These are phyloP conservation scores for Mellivora capensis DNA, from an alignment of 2,113 vertebrate genomes.

Conservation along the genomic window DNA sequence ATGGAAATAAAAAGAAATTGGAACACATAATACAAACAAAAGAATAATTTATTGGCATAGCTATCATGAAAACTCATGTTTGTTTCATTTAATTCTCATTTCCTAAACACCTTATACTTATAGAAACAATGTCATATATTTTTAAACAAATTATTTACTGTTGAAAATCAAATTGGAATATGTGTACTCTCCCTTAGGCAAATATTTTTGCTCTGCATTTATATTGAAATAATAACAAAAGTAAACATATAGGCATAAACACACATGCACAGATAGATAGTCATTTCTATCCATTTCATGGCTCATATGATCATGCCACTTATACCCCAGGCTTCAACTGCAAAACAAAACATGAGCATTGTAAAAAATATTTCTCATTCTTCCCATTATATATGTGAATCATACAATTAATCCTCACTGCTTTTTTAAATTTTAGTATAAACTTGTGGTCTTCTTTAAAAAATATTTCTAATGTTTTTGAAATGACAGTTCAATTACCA, in stretches of 20 bases:
- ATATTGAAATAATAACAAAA: conserved; percentile 28
- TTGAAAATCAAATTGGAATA: conserved; percentile 37
- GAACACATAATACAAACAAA: neutral
- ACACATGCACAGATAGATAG: neutral
- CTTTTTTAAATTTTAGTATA: neutral
- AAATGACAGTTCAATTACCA: neutral
- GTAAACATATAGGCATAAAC: neutral
- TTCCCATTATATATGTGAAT: neutral
- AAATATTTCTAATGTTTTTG: neutral
- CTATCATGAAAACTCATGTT: neutral
- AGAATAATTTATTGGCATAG: conserved; percentile 11
- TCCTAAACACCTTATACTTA: conserved; percentile 30
- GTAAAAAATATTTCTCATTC: neutral
- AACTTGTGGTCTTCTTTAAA: neutral
- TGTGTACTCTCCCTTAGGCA: neutral
- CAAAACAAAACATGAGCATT: neutral
- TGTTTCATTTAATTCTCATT: conserved; percentile 48
- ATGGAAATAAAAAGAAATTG: conserved; percentile 43
- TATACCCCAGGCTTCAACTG: neutral
- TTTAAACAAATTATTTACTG: conserved; percentile 40
- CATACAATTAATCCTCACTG: neutral
- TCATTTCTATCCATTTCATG: neutral
- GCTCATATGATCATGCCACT: neutral
- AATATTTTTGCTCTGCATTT: conserved; percentile 16
- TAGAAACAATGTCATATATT: neutral